Evolutionary conservation across 2,888 invertebrate species (phyloP).

Genomic region (Drosophila paracracens): DNA sequence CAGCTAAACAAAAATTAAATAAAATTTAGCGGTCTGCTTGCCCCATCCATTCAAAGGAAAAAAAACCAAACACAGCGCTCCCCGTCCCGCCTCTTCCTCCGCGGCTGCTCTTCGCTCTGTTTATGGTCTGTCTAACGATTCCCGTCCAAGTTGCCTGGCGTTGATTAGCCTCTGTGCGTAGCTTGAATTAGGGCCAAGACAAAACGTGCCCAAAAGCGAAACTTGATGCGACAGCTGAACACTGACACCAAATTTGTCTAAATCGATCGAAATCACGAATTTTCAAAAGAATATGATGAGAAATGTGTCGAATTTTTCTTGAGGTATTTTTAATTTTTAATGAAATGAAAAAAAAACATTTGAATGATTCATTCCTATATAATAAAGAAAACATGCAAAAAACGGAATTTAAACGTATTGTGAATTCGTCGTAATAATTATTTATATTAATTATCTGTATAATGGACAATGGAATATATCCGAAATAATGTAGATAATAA

Average conservation of each 20-base stretch:
- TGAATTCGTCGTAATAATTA: background rate
- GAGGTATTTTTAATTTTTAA: background rate
- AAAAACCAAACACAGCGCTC: conserved; percentile 1
- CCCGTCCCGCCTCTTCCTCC: background rate
- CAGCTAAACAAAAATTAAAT: conserved; percentile 80
- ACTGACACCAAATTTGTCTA: conserved; percentile 26
- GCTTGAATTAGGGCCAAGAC: conserved; percentile 78
- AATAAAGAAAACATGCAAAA: background rate
- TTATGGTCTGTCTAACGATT: conserved; percentile 80
- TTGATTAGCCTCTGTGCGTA: conserved; percentile 78
- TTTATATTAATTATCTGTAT: background rate
- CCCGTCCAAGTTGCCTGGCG: conserved; percentile 78
- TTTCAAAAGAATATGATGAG: background rate
- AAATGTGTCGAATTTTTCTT: background rate
- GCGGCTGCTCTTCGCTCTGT: conserved; percentile 44
- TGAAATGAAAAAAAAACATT: background rate
- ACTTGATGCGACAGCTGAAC: conserved; percentile 67
- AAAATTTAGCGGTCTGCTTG: conserved; percentile 80
- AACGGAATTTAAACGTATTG: background rate
- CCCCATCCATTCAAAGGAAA: conserved; percentile 23
- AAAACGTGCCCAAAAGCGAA: conserved; percentile 79
- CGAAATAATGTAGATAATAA: background rate
- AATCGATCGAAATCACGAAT: background rate
- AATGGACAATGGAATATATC: background rate
- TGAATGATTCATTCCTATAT: background rate